Evolutionary conservation across 2,888 invertebrate genomes (phyloP), one percentile per base, ranked within the genome.

Genomic region (Orgyia antiqua): DNA sequence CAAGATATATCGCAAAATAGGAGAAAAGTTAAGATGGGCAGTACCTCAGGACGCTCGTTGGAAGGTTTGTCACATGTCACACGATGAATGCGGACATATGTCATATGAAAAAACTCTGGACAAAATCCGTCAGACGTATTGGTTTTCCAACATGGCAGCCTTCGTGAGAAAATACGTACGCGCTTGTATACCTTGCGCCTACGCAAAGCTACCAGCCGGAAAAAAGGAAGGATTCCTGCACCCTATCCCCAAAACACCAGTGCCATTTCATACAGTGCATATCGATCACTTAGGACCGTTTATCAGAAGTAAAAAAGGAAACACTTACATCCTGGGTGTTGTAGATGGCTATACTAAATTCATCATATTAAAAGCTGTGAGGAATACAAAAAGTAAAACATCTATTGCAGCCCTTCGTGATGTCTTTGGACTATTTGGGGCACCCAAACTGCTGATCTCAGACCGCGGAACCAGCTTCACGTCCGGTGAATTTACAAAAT

Each of bases 241-340:
- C 15, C 13, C 25, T 25, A 25, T 25, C 8, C 6, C 3, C n/a
- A 25, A 25, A n/a, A 12, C 11, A n/a, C 13, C 13, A 11, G 9
- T 11, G 12, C 9, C 25, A 9, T 25, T 13, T 9, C 25, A 25
- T 10, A 66, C 63, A 0, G 10, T 64, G 2, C 61, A 67, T 19
- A 26, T 68, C 0, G 67, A 67, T 32, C 65, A 68, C 29, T 24
- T 62, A 1, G 60, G 60, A 0, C 62, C 62, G 3, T 63, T 60
- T 30, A 52, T 58, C n/a, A 41, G 42, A 6, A 56, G 53, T 9
- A 50, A 33, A 23, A 36, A 28, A 1, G 42, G 46, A 7, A n/a
- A n/a, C 27, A 37, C 42, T 3, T 26, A 59, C 13, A 25, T 58
- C 5, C 10, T 42, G n/a, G 27, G 13, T 1, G 19, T 39, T 1